Base-by-base conservation (phyloP, 2,797 vertebrate species). In the Bradypodion ventrale region DNA sequence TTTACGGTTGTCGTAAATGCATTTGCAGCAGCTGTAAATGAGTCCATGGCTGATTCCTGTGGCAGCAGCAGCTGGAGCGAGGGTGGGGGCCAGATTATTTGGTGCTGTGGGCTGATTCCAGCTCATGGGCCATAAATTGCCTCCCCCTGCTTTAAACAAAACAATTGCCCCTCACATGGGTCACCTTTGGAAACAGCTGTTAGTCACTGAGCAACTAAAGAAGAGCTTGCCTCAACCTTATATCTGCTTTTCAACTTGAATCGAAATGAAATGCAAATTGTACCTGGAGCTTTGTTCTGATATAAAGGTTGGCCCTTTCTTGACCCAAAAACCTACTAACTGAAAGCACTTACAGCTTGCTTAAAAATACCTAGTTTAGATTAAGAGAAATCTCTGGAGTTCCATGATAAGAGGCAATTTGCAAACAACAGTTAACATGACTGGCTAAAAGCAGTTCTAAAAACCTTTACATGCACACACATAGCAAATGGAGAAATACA, bases 401-500 rank as follows among this genome's bases (percentile, higher is more conserved):
- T 37, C 25, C 52, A 25, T 37, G 27, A 32, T 46, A 85, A 85
- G 73, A 82, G 32, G 73, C 56, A 76, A 63, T 70, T 82, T n/a
- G n/a, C n/a, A 70, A 82, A 82, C 40, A 70, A 52, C 79, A 77
- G 79, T 80, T 70, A 62, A 69, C 32, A 82, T 32, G 10, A 10
- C 78, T 29, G 15, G 40, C 40, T 62, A 70, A 69, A n/a, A 81
- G 63, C 49, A 62, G 32, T 62, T 37, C 73, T 76, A 76, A 82
- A 60, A 4, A 21, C 63, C 29, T 75, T 42, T 70, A 32, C 52
- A n/a, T 32, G 2, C 37, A 19, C 40, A 4, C 40, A 13, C 35
- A 23, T 49, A n/a, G 40, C n/a, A 49, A 85, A 81, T 81, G 73
- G 84, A 76, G 76, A 81, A 63, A 76, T n/a, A 85, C 78, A 81